These are phyloP conservation scores for Periparus ater DNA, from an alignment of 2,797 vertebrate species.

Conservation along the genomic window DNA sequence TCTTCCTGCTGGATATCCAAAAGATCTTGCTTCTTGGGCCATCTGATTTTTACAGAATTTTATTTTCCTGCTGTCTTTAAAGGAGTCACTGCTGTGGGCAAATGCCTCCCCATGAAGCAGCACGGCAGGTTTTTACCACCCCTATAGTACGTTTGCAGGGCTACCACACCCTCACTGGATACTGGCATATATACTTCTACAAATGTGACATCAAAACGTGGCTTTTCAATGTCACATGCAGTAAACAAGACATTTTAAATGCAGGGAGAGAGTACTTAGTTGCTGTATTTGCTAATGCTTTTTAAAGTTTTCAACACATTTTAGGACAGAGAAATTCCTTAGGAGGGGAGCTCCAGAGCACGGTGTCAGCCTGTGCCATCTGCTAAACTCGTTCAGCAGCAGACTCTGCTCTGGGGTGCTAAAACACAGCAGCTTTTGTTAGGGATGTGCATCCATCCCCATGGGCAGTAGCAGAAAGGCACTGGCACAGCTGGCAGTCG, in stretches of 20 bases:
- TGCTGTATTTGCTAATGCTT: not conserved
- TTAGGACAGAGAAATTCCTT: not conserved
- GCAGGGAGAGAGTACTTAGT: not conserved
- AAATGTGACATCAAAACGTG: not conserved
- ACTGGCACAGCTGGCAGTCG: not conserved
- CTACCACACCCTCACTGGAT: rapidly evolving
- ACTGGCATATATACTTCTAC: not conserved
- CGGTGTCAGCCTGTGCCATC: not conserved
- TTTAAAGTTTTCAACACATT: not conserved
- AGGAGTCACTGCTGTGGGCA: not conserved
- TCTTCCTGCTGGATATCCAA: not conserved
- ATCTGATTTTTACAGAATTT: not conserved
- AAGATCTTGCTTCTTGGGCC: rapidly evolving
- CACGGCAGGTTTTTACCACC: not conserved
- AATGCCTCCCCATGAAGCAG: not conserved
- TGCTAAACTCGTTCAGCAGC: not conserved
- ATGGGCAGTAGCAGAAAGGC: not conserved
- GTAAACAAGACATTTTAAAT: not conserved
- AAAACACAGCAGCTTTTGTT: conserved; percentile 15
- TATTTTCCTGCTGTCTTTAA: not conserved
- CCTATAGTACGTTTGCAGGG: not conserved
- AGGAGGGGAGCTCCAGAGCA: rapidly evolving
- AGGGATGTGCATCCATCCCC: not conserved
- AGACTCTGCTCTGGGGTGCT: not conserved
- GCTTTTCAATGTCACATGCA: not conserved